These are phyloP conservation scores for Caenorhabditis sinica DNA, from an alignment of 2,888 invertebrate genomes.

Conservation along the genomic window DNA sequence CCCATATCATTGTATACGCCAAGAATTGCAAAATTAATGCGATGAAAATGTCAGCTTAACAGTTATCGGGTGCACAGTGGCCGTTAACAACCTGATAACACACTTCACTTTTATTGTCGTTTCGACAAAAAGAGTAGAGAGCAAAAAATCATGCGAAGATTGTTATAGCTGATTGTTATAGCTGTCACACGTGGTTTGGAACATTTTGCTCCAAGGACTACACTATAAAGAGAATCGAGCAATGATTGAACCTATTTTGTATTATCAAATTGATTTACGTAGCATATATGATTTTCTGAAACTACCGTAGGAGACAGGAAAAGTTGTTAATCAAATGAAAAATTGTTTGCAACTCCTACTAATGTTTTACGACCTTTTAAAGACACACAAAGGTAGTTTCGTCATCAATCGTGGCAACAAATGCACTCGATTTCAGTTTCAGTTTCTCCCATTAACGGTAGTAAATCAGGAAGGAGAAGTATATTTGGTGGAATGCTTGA, in stretches of 20 bases:
- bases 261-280: background rate
- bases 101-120: slow-evolving; percentile 42
- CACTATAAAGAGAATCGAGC: background rate
- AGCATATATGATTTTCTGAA: too few relatives aligned
- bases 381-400: slow-evolving; percentile 35
- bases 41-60: slow-evolving; percentile 62
- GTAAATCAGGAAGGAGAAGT: slow-evolving; percentile 59
- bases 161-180: slow-evolving; percentile 15
- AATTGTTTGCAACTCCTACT: slow-evolving; percentile 28
- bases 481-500: slow-evolving; percentile 33
- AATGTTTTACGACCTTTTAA: slow-evolving; percentile 43
- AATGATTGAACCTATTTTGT: background rate
- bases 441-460: slow-evolving; percentile 32
- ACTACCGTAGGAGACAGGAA: background rate
- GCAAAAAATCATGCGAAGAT: slow-evolving; percentile 52
- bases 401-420: slow-evolving; percentile 42
- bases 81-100: slow-evolving; percentile 55
- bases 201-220: background rate
- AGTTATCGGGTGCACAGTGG: slow-evolving; percentile 62
- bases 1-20: slow-evolving; percentile 23
- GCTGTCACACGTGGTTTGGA: slow-evolving; percentile 33
- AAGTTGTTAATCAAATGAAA: background rate
- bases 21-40: slow-evolving; percentile 48
- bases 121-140: slow-evolving; percentile 36
- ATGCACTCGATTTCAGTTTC: slow-evolving; percentile 17